phyloP scores from a whole-genome alignment of 2,888 invertebrate genomes.

The Autographa pulchrina region DNA sequence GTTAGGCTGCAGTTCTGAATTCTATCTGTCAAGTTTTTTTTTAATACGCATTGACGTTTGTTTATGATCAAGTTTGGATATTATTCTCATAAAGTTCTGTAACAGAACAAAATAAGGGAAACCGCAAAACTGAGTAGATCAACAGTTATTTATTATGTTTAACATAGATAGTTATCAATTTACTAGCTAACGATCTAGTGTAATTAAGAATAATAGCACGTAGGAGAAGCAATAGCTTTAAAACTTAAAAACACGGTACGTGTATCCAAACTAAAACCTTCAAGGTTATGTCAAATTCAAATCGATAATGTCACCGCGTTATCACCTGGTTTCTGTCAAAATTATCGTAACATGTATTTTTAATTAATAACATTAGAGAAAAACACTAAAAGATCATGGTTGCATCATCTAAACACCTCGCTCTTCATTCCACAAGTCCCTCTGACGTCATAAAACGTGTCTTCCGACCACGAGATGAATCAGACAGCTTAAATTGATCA shows the following conservation, averaged over 20 bases:
- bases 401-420: conserved; percentile 57
- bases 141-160: no score
- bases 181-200: no score
- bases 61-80: conserved; percentile 12
- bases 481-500: conserved; percentile 17
- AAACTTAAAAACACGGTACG: no score
- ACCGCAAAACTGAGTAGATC: no score
- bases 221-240: neutral
- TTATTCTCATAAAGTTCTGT: neutral
- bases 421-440: conserved; percentile 28
- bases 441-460: conserved; percentile 52
- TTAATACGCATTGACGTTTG: conserved; percentile 13
- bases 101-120: neutral
- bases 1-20: conserved; percentile 70
- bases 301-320: conserved; percentile 41
- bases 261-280: conserved; percentile 31
- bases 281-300: conserved; percentile 41
- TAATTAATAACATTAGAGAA: conserved; percentile 21
- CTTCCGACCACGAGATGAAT: conserved; percentile 22
- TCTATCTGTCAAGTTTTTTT: conserved; percentile 55
- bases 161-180: no score
- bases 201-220: neutral
- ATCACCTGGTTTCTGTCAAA: conserved; percentile 53
- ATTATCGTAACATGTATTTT: conserved; percentile 29
- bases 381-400: conserved; percentile 58